These are phyloP conservation scores for Dendrolimus kikuchii DNA, from an alignment of 1,140 invertebrate genomes.

Conservation along the genomic window DNA sequence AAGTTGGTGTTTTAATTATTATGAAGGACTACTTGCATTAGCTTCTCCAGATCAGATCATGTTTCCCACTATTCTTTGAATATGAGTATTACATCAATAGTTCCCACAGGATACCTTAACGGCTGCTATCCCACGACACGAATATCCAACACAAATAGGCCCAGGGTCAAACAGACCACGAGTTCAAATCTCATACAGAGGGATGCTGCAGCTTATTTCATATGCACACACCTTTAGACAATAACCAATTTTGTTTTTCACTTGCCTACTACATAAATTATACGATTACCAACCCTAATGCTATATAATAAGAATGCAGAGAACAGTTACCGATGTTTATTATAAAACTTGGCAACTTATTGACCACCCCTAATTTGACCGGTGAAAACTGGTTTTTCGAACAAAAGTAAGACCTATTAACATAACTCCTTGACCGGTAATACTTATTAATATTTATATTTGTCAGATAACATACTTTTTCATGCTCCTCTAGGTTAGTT, in stretches of 20 bases:
- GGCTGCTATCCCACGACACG: constrained; percentile 51
- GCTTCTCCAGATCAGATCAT: too few species aligned
- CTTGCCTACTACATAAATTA: constrained; percentile 9
- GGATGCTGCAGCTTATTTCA: constrained; percentile 62
- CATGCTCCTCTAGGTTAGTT: constrained; percentile 31
- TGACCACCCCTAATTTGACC: constrained; percentile 57
- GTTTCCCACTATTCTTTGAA: too few species aligned
- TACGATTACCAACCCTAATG: constrained; percentile 22
- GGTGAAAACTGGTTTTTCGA: constrained; percentile 42
- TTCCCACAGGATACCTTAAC: constrained; percentile 58
- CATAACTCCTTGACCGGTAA: constrained; percentile 69
- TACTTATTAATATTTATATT: constrained; percentile 67
- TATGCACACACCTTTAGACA: constrained; percentile 64
- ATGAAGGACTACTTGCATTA: too few species aligned
- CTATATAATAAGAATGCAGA: constrained; percentile 1
- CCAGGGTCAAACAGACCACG: constrained; percentile 55
- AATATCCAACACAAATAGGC: constrained; percentile 42
- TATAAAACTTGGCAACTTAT: constrained; percentile 19
- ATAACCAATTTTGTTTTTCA: constrained; percentile 20
- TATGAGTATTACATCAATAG: background rate
- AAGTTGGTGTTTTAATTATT: too few species aligned
- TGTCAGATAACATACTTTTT: constrained; percentile 33
- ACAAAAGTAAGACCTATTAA: constrained; percentile 56
- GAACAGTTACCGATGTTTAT: constrained; percentile 1
- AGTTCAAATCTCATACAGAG: constrained; percentile 53